phyloP scores from a whole-genome alignment of 2,797 vertebrate genomes.

The Podarcis lilfordi region DNA sequence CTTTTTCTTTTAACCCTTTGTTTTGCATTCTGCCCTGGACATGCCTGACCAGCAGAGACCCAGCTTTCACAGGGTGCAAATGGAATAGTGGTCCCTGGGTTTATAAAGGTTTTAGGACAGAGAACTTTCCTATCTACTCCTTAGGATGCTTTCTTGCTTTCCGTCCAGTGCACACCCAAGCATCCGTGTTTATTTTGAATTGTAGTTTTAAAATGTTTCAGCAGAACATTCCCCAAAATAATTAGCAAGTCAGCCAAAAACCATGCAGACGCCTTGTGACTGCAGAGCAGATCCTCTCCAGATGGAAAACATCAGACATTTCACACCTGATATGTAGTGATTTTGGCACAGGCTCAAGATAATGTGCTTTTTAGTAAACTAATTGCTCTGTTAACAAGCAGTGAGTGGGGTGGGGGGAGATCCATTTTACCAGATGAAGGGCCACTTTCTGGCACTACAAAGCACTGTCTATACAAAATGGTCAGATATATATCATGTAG shows the following conservation, averaged over 20 bases:
- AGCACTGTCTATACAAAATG: neutral
- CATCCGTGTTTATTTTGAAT: conserved; percentile 47
- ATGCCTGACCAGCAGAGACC: neutral
- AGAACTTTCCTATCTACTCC: neutral
- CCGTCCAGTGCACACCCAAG: conserved; percentile 49
- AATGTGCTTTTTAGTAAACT: conserved; percentile 67
- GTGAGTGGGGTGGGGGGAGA: no score
- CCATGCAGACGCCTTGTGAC: conserved; percentile 60
- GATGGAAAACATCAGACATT: conserved; percentile 70
- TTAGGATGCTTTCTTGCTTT: neutral
- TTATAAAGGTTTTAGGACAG: neutral
- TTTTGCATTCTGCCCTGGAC: no score
- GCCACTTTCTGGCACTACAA: neutral
- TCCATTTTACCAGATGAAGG: neutral
- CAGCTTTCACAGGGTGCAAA: neutral
- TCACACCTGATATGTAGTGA: conserved; percentile 53
- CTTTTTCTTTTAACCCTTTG: neutral
- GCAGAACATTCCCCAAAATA: conserved; percentile 30
- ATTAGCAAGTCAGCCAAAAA: conserved; percentile 58
- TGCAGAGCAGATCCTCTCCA: conserved; percentile 47
- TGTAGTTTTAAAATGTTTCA: neutral
- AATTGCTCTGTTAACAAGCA: conserved; percentile 30
- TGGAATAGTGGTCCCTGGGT: neutral
- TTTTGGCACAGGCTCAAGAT: conserved; percentile 52
- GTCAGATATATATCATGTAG: neutral